These are phyloP conservation scores for Diuraphis noxia DNA, from an alignment of 1,140 invertebrate genomes.

Conservation along the genomic window DNA sequence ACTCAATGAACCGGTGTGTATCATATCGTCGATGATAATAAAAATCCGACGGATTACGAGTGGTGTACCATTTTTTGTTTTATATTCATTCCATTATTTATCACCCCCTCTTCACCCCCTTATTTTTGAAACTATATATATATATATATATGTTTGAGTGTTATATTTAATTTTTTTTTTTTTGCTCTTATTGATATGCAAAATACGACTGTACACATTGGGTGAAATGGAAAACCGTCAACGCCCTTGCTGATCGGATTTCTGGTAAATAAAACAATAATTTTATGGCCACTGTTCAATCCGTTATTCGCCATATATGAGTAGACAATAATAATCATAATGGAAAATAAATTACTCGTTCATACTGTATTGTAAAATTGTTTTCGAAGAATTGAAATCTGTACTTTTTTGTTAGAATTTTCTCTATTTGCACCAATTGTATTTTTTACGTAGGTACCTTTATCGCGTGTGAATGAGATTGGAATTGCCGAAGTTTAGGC, in stretches of 20 bases:
- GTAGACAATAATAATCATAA: not conserved
- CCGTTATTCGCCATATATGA: not conserved
- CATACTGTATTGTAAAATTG: not conserved
- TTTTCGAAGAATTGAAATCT: not conserved
- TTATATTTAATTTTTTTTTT: conserved; percentile 42
- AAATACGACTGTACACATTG: conserved; percentile 14
- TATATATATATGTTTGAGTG: conserved; percentile 24
- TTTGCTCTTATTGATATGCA: conserved; percentile 47
- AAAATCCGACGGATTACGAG: conserved; percentile 52
- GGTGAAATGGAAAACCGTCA: conserved; percentile 2
- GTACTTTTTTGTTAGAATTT: not conserved
- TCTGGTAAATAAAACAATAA: conserved; percentile 52
- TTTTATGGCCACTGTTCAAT: conserved; percentile 36
- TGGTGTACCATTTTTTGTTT: conserved; percentile 46
- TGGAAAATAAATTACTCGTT: not conserved
- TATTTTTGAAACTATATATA: not conserved
- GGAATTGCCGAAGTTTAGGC: conserved; percentile 36
- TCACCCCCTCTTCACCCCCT: not conserved
- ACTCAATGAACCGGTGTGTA: conserved; percentile 51
- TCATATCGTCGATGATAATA: conserved; percentile 53
- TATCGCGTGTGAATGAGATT: conserved; percentile 48
- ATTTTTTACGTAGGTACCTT: conserved; percentile 10
- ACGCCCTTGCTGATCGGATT: conserved; percentile 15
- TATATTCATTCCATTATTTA: conserved; percentile 44
- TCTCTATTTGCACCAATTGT: conserved; percentile 40